phyloP scores from a whole-genome alignment of 2,888 invertebrate genomes.

The Prostheceraeus crozeri region DNA sequence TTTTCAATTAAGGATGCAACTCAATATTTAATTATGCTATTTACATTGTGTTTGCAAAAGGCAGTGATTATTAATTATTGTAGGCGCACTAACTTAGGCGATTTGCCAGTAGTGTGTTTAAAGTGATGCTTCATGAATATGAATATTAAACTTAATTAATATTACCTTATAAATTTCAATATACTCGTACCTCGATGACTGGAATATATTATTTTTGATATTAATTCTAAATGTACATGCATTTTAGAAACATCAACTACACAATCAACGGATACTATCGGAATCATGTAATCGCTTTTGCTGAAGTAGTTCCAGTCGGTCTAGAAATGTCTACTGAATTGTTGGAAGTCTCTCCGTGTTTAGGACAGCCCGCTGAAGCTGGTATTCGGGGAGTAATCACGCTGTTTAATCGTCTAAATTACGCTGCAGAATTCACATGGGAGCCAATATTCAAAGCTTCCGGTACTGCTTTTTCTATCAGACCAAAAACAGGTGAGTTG shows the following conservation, averaged over 20 bases:
- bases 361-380: slow-evolving; percentile 52
- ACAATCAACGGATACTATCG: slow-evolving; percentile 54
- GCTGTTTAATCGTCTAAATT: slow-evolving; percentile 52
- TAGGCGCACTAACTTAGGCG: too few relatives aligned
- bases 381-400: slow-evolving; percentile 53
- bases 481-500: slow-evolving; percentile 54
- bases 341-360: slow-evolving; percentile 47
- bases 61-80: too few relatives aligned
- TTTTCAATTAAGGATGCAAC: too few relatives aligned
- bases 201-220: too few relatives aligned
- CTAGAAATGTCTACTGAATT: slow-evolving; percentile 49
- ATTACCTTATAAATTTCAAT: too few relatives aligned
- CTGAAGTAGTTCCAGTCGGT: slow-evolving; percentile 53
- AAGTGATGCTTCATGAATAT: too few relatives aligned
- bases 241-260: slow-evolving; percentile 53
- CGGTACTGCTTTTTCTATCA: slow-evolving; percentile 56
- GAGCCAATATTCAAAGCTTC: slow-evolving; percentile 51
- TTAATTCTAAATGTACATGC: background rate
- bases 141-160: too few relatives aligned
- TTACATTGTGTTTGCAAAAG: too few relatives aligned
- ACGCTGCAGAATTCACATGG: slow-evolving; percentile 56
- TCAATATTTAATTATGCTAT: too few relatives aligned
- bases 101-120: too few relatives aligned
- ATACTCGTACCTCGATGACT: too few relatives aligned
- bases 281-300: slow-evolving; percentile 53